Percentiles rank a stretch among this genome's conserved stretches.
Conservation (phyloP, 2,888 invertebrate genomes). For the Conus canariensis region DNA sequence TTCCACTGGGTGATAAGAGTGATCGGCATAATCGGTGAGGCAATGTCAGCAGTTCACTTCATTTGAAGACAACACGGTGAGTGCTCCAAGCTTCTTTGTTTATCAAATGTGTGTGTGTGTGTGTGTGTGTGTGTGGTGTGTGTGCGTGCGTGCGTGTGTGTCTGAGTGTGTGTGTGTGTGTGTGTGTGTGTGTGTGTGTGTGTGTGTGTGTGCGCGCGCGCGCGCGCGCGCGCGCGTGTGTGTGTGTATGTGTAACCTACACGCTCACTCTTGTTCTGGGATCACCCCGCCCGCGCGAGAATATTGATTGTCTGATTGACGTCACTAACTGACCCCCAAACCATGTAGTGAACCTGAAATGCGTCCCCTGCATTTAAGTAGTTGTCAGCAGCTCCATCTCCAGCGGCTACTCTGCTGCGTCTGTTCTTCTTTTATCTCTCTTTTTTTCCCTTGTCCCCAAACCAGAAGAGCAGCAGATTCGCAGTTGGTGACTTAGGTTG, state of each 20-base stretch:
- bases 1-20: too few species aligned
- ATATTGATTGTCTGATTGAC: too few species aligned
- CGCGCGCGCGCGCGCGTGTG: not conserved
- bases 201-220: not conserved
- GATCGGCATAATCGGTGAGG: too few species aligned
- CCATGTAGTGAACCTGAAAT: too few species aligned
- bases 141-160: not conserved
- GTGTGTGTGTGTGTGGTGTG: not conserved
- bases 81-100: not conserved
- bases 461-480: not conserved
- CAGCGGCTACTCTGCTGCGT: too few species aligned
- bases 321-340: too few species aligned
- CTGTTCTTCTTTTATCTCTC: not conserved
- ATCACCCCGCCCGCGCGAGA: too few species aligned
- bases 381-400: too few species aligned
- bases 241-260: too few species aligned
- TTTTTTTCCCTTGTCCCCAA: not conserved
- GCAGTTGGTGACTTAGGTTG: not conserved
- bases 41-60: too few species aligned
- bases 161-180: not conserved
- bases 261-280: too few species aligned
- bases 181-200: slow-evolving; percentile 2
- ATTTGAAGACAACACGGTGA: not conserved
- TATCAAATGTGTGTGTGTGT: not conserved
- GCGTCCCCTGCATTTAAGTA: too few species aligned